Base-by-base conservation (phyloP, 2,888 invertebrate genomes). In the Limnephilus lunatus region DNA sequence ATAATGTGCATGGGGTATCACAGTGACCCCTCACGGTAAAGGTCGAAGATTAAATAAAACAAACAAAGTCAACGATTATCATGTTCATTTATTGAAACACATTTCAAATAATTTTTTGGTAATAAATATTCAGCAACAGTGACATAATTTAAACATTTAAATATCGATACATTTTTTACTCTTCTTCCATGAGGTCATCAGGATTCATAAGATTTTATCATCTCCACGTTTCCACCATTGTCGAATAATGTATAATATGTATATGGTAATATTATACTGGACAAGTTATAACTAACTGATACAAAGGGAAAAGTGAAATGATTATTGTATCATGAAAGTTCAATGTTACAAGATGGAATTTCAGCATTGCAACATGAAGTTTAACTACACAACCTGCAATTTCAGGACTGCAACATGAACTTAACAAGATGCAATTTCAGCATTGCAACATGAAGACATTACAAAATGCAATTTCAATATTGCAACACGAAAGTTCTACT, bases 91-190 rank as follows among this genome's bases (percentile, higher is more conserved):
- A 92, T 91, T 91, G 92, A 91, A 90, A 92, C 89, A 93, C 68
- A 92, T 87, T 90, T 91, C 91, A 87, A 90, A 86, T 89, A 93
- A 44, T 83, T 92, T 93, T 93, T 93, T 92, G 93, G 92, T 93
- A 92, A 93, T 93, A 93, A 93, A 92, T 93, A 93, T 90, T 92
- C 93, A 92, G 92, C 92, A 93, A 93, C 93, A 93, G 91, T 93
- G 88, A 92, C 92, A 92, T 90, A 91, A 35, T 92, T 88, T 91
- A 93, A 89, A 93, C 90, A 92, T 91, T 88, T 25, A 92, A 88
- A 90, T 92, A 86, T 89, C 81, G 90, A 91, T 90, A 92, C 92
- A 87, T 90, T 90, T 30, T 90, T 81, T 90, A 85, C 81, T 90
- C 68, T 92, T 39, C 87, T 53, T 81, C 85, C 44, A 31, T 35